Evolutionary conservation across 2,797 vertebrate species (phyloP).

Genomic region (Danio aesculapii): DNA sequence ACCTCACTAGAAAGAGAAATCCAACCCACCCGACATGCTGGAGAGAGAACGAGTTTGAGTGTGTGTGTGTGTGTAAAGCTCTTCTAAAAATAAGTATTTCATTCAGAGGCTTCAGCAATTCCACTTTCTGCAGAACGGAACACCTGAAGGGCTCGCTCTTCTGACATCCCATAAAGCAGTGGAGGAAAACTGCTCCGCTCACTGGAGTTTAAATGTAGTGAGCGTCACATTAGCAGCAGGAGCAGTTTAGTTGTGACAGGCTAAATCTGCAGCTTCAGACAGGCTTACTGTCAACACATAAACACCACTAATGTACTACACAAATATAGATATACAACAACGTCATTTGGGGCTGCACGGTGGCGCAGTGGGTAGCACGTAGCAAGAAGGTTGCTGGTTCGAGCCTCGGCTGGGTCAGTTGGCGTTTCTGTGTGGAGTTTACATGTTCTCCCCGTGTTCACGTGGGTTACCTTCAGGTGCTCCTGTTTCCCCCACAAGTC

Average conservation of each 20-base stretch:
- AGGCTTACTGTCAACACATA: constrained; percentile 31
- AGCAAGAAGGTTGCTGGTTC: too few species aligned
- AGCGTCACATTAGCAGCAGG: constrained; percentile 16
- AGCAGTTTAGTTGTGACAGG: constrained; percentile 33
- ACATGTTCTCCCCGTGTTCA: too few species aligned
- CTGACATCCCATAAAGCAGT: constrained; percentile 45
- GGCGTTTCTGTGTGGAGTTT: too few species aligned
- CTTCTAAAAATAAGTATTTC: constrained; percentile 62
- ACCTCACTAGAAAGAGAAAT: constrained; percentile 46
- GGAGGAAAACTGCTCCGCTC: constrained; percentile 1
- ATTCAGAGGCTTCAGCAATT: constrained; percentile 53
- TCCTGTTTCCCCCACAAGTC: too few species aligned
- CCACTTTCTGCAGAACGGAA: constrained; percentile 37
- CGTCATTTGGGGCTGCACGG: neutral
- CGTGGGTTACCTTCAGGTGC: too few species aligned
- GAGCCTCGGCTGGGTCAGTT: too few species aligned
- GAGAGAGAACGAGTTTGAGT: constrained; percentile 26
- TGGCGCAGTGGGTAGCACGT: too few species aligned
- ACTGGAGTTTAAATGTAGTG: constrained; percentile 51
- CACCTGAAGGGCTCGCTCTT: constrained; percentile 52
- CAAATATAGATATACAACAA: neutral
- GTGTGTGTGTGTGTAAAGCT: constrained; percentile 10
- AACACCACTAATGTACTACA: neutral
- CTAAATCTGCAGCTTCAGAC: constrained; percentile 39
- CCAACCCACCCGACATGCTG: constrained; percentile 48